phyloP scores from a whole-genome alignment of 2,113 vertebrate genomes.

The Thalassarche chlororhynchos region DNA sequence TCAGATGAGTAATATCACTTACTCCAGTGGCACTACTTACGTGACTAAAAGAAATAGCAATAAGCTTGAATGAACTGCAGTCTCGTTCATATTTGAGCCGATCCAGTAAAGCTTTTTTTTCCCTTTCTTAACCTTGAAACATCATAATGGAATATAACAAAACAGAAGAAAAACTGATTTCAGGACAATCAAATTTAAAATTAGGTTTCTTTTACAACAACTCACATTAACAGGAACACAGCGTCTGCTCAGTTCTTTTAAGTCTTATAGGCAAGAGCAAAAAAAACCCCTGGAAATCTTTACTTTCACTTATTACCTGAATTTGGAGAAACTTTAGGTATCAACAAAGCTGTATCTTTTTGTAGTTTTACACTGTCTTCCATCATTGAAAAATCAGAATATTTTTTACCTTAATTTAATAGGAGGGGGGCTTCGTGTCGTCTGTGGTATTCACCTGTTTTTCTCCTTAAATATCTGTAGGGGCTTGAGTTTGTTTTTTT shows the following conservation, averaged over 20 bases:
- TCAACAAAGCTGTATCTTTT: not conserved
- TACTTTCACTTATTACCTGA: not conserved
- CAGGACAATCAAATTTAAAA: not conserved
- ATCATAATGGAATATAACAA: not conserved
- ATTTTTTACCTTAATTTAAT: not conserved
- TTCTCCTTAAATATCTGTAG: not conserved
- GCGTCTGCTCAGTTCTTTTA: not conserved
- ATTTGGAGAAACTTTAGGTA: not conserved
- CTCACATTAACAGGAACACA: not conserved
- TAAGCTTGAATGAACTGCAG: not conserved
- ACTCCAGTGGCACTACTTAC: not conserved
- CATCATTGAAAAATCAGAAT: not conserved
- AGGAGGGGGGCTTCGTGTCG: rapidly evolving
- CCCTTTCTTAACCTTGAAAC: not conserved
- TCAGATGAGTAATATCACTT: not conserved
- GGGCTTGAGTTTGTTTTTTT: not conserved
- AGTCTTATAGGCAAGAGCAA: not conserved
- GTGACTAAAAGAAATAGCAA: not conserved
- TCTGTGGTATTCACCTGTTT: not conserved
- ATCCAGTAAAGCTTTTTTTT: not conserved
- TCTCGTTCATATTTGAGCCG: not conserved
- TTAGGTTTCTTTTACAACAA: not conserved
- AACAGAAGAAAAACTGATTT: not conserved
- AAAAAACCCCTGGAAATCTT: not conserved
- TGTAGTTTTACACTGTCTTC: not conserved